Percentiles rank a stretch among this genome's conserved stretches.
phyloP scores from a whole-genome alignment of 1,140 invertebrate genomes.

The Drosophila obscura region DNA sequence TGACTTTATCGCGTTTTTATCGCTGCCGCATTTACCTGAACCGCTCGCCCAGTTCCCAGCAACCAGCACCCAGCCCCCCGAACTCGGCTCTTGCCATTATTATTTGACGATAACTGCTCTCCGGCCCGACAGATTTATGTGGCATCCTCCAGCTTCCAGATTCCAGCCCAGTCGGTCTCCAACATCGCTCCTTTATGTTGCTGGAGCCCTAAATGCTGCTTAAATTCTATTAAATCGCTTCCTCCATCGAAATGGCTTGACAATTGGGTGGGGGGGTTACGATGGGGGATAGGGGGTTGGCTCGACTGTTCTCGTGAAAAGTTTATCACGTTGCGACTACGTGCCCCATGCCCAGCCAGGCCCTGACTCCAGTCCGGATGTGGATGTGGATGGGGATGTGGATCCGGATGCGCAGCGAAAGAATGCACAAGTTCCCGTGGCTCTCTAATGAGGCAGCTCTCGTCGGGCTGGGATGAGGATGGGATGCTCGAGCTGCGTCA shows the following conservation, averaged over 20 bases:
- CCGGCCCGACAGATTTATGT: constrained; percentile 68
- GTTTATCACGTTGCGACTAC: constrained; percentile 72
- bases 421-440: constrained; percentile 6
- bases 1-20: constrained; percentile 77
- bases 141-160: neutral
- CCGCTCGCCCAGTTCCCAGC: constrained; percentile 7
- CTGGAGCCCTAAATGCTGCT: constrained; percentile 64
- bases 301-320: constrained; percentile 37
- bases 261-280: neutral
- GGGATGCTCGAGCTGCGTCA: constrained; percentile 19
- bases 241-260: constrained; percentile 41
- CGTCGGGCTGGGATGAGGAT: no score
- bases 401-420: neutral
- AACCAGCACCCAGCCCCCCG: constrained; percentile 1
- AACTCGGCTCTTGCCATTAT: constrained; percentile 36
- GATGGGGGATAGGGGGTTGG: neutral
- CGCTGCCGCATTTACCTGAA: constrained; percentile 70
- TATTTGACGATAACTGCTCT: constrained; percentile 69
- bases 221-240: constrained; percentile 75
- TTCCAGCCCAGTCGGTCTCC: neutral
- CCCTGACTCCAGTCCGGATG: neutral
- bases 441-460: constrained; percentile 41
- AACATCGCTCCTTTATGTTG: neutral
- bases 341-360: constrained; percentile 23
- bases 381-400: no score